phyloP scores from a whole-genome alignment of 2,888 invertebrate genomes.

The Andrena flavipes region DNA sequence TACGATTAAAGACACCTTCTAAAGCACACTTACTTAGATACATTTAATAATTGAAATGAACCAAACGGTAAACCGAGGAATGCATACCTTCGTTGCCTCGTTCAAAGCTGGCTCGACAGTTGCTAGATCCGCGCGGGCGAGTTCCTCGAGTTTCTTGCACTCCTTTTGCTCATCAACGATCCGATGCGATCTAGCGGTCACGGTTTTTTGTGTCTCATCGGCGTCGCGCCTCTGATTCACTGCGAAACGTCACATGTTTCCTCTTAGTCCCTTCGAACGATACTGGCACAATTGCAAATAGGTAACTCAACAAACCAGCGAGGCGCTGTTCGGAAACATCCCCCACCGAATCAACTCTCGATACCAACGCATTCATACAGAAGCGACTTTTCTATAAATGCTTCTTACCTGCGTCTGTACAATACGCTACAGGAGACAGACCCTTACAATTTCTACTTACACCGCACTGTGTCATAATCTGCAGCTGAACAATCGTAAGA shows the following conservation, averaged over 20 bases:
- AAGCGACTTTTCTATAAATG: too few species aligned
- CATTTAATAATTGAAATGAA: conserved; percentile 23
- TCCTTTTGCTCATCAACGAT: conserved; percentile 93
- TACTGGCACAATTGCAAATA: too few species aligned
- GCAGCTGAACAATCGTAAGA: not conserved
- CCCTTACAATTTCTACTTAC: too few species aligned
- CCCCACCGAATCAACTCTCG: too few species aligned
- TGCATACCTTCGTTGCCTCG: conserved; percentile 89
- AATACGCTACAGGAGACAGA: too few species aligned
- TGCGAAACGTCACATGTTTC: conserved; percentile 13
- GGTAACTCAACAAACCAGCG: too few species aligned
- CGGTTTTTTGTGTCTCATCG: conserved; percentile 91
- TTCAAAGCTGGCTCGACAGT: conserved; percentile 95
- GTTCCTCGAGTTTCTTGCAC: conserved; percentile 92
- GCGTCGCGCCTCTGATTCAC: conserved; percentile 93
- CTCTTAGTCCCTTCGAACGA: not conserved
- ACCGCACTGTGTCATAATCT: not conserved
- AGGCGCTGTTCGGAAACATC: too few species aligned
- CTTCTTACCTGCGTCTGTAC: too few species aligned
- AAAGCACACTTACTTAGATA: not conserved
- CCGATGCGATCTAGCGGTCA: conserved; percentile 90
- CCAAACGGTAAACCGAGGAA: conserved; percentile 13
- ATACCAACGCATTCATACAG: too few species aligned
- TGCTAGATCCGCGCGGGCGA: conserved; percentile 93
- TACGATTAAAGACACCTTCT: too few species aligned